Conservation (phyloP, 1,140 invertebrate species). For the Babylonia areolata region DNA sequence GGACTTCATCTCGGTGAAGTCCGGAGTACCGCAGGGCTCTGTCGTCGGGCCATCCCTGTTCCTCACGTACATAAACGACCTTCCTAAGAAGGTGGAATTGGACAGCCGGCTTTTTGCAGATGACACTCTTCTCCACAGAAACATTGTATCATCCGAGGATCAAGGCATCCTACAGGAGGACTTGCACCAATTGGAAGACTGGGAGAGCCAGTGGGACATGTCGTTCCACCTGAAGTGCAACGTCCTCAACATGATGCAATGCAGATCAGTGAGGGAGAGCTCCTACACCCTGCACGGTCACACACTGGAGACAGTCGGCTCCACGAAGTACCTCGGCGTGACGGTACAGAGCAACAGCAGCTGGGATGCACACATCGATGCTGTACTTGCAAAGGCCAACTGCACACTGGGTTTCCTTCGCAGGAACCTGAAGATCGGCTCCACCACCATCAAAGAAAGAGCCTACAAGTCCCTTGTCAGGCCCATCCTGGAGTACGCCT, state of each 20-base stretch:
- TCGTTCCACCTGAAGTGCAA: neutral
- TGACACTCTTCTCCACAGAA: too few relatives aligned
- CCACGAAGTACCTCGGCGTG: neutral
- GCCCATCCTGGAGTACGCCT: neutral
- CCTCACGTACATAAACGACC: too few relatives aligned
- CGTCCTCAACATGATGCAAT: too few relatives aligned
- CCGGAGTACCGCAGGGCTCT: conserved; percentile 3
- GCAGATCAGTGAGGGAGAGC: too few relatives aligned
- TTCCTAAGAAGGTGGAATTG: too few relatives aligned
- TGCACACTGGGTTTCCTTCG: neutral
- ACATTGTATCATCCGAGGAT: too few relatives aligned
- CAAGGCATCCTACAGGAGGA: neutral
- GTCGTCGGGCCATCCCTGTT: neutral
- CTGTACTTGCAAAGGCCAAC: neutral
- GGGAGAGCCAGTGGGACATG: conserved; percentile 14
- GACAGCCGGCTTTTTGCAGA: too few relatives aligned
- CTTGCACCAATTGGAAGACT: neutral
- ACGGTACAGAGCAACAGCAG: neutral
- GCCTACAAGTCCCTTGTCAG: neutral
- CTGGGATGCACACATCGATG: neutral
- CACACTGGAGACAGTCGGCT: neutral
- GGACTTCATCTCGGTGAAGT: conserved; percentile 10
- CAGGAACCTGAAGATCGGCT: neutral
- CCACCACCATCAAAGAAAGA: neutral
- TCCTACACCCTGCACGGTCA: neutral